Evolutionary conservation across 2,888 invertebrate genomes (phyloP).

Genomic region (Lobophora halterata): DNA sequence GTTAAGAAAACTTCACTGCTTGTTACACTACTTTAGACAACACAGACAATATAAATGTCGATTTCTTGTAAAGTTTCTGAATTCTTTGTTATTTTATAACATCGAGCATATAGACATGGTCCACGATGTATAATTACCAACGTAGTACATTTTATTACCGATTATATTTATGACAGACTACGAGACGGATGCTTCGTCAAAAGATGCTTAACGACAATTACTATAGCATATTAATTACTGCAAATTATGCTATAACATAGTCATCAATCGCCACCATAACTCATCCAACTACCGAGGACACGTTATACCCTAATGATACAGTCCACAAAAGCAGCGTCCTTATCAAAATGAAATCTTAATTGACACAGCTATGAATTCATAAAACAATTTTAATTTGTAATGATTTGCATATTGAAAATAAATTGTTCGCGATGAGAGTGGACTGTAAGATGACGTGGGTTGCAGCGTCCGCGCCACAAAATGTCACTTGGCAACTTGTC

Average conservation of each 20-base stretch:
- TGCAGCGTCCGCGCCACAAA: conserved; percentile 51
- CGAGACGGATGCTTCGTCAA: conserved; percentile 13
- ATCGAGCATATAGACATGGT: too few relatives aligned
- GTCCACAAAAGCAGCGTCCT: conserved; percentile 57
- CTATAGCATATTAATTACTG: conserved; percentile 30
- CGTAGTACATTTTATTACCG: too few relatives aligned
- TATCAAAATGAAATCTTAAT: conserved; percentile 77
- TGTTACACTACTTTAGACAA: conserved; percentile 24
- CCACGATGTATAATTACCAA: too few relatives aligned
- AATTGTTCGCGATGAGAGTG: conserved; percentile 59
- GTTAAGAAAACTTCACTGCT: conserved; percentile 48
- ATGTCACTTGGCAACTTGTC: conserved; percentile 75
- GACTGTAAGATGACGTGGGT: conserved; percentile 58
- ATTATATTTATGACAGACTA: conserved; percentile 9
- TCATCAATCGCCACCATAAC: conserved; percentile 45
- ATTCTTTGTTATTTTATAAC: too few relatives aligned
- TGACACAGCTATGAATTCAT: conserved; percentile 64
- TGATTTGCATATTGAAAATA: conserved; percentile 70
- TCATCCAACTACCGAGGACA: conserved; percentile 42
- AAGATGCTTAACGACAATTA: conserved; percentile 21
- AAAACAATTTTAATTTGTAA: conserved; percentile 74
- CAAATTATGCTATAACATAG: conserved; percentile 30
- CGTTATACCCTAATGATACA: conserved; percentile 59
- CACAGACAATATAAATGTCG: conserved; percentile 12
- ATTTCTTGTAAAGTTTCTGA: too few relatives aligned